These are phyloP conservation scores for Agrenia bidenticulata DNA, from an alignment of 2,888 invertebrate genomes.

Conservation along the genomic window DNA sequence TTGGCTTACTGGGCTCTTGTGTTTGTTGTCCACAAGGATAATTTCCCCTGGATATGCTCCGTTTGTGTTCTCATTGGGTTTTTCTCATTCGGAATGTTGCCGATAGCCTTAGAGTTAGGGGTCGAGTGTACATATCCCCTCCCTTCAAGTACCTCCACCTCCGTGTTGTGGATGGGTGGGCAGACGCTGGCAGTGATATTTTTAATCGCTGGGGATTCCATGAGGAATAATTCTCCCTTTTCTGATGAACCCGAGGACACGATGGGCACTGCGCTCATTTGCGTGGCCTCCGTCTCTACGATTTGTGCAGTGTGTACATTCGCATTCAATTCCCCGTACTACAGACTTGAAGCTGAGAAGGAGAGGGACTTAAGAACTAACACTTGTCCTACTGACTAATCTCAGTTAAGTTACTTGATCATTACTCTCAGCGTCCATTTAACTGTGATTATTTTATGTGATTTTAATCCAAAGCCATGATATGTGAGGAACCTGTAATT, in stretches of 20 bases:
- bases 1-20: conserved; percentile 25
- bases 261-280: conserved; percentile 25
- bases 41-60: conserved; percentile 19
- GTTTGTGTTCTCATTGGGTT: conserved; percentile 28
- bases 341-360: conserved; percentile 35
- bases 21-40: conserved; percentile 29
- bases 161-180: conserved; percentile 39
- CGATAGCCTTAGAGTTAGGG: conserved; percentile 37
- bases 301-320: conserved; percentile 3
- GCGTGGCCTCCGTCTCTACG: conserved; percentile 20
- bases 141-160: conserved; percentile 27
- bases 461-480: too few relatives aligned
- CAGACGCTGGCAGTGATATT: conserved; percentile 30
- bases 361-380: too few relatives aligned
- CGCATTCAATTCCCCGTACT: conserved; percentile 33
- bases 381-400: too few relatives aligned
- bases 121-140: conserved; percentile 34
- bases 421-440: too few relatives aligned
- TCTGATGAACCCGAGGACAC: conserved; percentile 31
- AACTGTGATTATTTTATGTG: too few relatives aligned
- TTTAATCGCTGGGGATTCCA: conserved; percentile 25
- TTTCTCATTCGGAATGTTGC: conserved; percentile 33
- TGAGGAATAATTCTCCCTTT: conserved; percentile 23
- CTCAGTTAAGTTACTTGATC: too few relatives aligned
- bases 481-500: too few relatives aligned